Percentiles rank a stretch among this genome's conserved stretches.
phyloP scores from a whole-genome alignment of 2,113 vertebrate genomes.

The Cervus canadensis region DNA sequence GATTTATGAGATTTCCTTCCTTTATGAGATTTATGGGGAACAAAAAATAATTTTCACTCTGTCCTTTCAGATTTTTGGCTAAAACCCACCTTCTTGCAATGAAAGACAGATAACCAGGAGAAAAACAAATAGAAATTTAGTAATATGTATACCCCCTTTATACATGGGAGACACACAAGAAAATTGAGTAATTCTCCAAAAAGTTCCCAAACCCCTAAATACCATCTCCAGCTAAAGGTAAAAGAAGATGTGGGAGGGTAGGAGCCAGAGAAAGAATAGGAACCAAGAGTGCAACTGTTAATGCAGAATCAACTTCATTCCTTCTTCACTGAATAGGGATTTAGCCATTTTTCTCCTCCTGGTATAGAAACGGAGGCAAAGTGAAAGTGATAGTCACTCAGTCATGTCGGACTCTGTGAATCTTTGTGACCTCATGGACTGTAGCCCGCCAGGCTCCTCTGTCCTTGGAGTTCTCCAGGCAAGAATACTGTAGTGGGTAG shows the following conservation, averaged over 20 bases:
- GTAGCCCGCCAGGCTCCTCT: not conserved
- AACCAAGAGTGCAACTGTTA: too few species aligned
- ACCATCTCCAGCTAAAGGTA: not conserved
- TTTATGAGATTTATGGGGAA: too few species aligned
- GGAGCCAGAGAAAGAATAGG: too few species aligned
- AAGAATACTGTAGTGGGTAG: not conserved
- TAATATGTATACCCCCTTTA: too few species aligned
- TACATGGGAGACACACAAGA: not conserved
- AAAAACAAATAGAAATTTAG: too few species aligned
- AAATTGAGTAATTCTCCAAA: not conserved
- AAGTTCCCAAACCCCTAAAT: not conserved
- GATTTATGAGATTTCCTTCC: too few species aligned
- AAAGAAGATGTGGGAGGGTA: not conserved
- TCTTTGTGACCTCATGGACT: not conserved
- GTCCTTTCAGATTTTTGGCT: too few species aligned
- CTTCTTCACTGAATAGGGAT: not conserved
- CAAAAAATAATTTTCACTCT: too few species aligned
- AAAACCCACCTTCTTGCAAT: too few species aligned
- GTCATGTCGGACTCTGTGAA: not conserved
- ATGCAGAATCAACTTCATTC: too few species aligned
- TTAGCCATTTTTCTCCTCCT: not conserved
- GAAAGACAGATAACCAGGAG: too few species aligned
- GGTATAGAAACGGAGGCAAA: not conserved
- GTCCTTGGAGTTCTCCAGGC: not conserved
- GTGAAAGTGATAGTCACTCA: not conserved